Evolutionary conservation across 2,113 vertebrate species (phyloP).

Genomic region (Xiphias gladius): DNA sequence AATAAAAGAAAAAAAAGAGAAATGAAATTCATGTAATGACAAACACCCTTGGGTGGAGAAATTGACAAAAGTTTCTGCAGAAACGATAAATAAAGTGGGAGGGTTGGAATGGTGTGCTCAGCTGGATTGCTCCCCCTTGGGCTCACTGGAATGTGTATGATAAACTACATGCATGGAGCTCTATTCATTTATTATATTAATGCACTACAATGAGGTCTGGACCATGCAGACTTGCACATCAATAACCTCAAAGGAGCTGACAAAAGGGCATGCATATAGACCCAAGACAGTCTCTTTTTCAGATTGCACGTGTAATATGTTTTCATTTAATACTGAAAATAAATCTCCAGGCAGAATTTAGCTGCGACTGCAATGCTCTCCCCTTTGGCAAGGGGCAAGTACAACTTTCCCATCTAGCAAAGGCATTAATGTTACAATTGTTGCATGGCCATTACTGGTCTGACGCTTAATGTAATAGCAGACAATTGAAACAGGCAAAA

Average conservation of each 20-base stretch:
- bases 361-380: background rate
- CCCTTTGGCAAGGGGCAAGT: slow-evolving; percentile 14
- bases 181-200: slow-evolving; percentile 58
- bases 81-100: slow-evolving; percentile 14
- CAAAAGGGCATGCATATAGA: slow-evolving; percentile 23
- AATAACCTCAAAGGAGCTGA: slow-evolving; percentile 57
- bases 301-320: slow-evolving; percentile 16
- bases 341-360: slow-evolving; percentile 23
- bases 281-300: slow-evolving; percentile 24
- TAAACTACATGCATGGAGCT: slow-evolving; percentile 54
- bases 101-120: slow-evolving; percentile 40
- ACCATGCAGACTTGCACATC: slow-evolving; percentile 42
- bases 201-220: slow-evolving; percentile 50
- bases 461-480: slow-evolving; percentile 19
- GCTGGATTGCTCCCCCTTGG: slow-evolving; percentile 32
- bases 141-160: slow-evolving; percentile 45
- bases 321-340: slow-evolving; percentile 39
- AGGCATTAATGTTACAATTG: background rate
- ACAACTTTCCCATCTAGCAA: background rate
- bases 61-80: slow-evolving; percentile 27
- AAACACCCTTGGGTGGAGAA: background rate
- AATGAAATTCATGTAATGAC: slow-evolving; percentile 7
- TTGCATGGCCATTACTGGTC: background rate
- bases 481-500: slow-evolving; percentile 6
- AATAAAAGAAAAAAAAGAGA: slow-evolving; percentile 24